Base-by-base conservation (phyloP, 1,140 invertebrate genomes). In the Wasmannia auropunctata region DNA sequence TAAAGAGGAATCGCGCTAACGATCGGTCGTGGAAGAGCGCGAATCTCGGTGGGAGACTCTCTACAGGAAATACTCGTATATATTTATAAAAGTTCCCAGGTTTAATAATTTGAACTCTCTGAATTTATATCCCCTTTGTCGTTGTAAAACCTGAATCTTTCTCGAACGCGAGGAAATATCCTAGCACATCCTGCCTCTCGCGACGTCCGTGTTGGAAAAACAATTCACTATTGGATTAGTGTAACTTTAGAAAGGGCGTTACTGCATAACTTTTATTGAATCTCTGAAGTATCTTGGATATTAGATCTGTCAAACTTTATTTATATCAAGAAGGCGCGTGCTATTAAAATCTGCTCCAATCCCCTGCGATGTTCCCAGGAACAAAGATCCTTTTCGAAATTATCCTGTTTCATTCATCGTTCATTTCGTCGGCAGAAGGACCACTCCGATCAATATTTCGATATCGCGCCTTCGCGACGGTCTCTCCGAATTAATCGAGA, bases 361-460 rank as follows among this genome's bases (percentile, higher is more conserved):
- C 6, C 28, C 0, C 14, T 31, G 11, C 56, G 1, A 63, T n/a
- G 31, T 22, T 40, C 34, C 14, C 31, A 22, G 62, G n/a, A 65
- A 22, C n/a, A 65, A 65, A 31, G 8, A n/a, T 22, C 25, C 37
- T 58, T 40, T 40, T 19, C 40, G 40, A 63, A 46, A 62, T 77
- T 43, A 62, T 62, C 22, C 25, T 10, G 4, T 62, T 76, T 31
- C 37, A 58, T 40, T 28, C n/a, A n/a, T 8, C 34, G 19, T 72
- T 54, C 4, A 58, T 34, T n/a, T n/a, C 19, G 8, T 6, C 19
- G 19, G 7, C 11, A 43, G 40, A n/a, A 25, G 63, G 22, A 69
- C 28, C 31, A 31, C 34, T 63, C 40, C 28, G 75, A 77, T 63
- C 75, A 46, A 77, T 49, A 76, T 43, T 62, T 77, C 40, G 58